Percentiles rank a stretch among this genome's conserved stretches.
phyloP scores from a whole-genome alignment of 2,113 vertebrate genomes.

The Notarius quadriscutis region DNA sequence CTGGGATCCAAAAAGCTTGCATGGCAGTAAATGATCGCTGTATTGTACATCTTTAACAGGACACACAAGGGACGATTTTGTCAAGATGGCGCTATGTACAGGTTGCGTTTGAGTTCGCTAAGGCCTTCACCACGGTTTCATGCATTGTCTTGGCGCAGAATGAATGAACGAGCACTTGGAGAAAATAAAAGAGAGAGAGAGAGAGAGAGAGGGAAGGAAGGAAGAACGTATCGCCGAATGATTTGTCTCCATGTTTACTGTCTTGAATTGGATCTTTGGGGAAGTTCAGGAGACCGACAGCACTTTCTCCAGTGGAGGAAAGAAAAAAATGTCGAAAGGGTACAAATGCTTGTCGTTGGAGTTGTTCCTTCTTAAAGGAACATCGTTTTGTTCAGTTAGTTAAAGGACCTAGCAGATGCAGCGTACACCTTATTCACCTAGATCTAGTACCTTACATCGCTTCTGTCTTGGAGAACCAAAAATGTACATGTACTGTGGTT shows the following conservation, averaged over 20 bases:
- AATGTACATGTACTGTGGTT: background rate
- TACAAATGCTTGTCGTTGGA: background rate
- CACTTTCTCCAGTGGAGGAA: background rate
- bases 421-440: too few species aligned
- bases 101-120: conserved; percentile 60
- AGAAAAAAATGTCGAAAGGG: background rate
- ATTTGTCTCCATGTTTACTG: conserved; percentile 73
- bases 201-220: conserved; percentile 49
- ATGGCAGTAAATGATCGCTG: conserved; percentile 28
- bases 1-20: conserved; percentile 37
- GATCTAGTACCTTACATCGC: background rate
- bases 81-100: conserved; percentile 53
- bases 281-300: conserved; percentile 62
- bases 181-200: conserved; percentile 30
- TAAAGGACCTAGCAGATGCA: too few species aligned
- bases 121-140: conserved; percentile 76
- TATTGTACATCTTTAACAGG: conserved; percentile 23
- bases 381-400: background rate
- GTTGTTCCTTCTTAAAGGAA: background rate
- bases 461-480: background rate
- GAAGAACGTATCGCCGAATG: background rate
- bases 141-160: conserved; percentile 77
- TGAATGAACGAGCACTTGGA: conserved; percentile 55
- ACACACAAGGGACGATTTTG: conserved; percentile 46
- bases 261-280: conserved; percentile 72